A percentile compares a stretch with the other conserved stretches of the same genome.
These are phyloP conservation scores for Neoniphon sammara DNA, from an alignment of 2,797 vertebrate species.

Conservation along the genomic window DNA sequence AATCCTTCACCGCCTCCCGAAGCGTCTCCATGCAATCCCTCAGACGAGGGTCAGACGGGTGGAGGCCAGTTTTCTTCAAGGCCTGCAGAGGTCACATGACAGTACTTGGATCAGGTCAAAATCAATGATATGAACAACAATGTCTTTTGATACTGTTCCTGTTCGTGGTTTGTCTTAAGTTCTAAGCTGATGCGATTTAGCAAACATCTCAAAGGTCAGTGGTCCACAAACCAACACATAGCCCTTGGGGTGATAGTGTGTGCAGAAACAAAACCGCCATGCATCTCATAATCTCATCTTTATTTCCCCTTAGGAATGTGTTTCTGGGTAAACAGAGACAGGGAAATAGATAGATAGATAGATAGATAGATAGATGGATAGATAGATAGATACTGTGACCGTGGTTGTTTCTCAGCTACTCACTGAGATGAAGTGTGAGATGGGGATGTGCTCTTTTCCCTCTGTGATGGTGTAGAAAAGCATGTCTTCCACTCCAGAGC, in stretches of 20 bases:
- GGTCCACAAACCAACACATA: no score
- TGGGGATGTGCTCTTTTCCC: slow-evolving; percentile 86
- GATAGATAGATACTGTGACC: neutral
- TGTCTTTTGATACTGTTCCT: neutral
- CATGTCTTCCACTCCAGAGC: slow-evolving; percentile 85
- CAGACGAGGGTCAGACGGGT: slow-evolving; percentile 88
- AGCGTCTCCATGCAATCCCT: slow-evolving; percentile 86
- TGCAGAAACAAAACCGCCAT: no score
- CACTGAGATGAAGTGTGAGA: slow-evolving; percentile 87
- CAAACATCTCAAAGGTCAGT: no score
- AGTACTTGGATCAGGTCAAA: neutral
- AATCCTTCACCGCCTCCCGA: slow-evolving; percentile 75
- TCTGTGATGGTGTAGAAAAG: slow-evolving; percentile 91
- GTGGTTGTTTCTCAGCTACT: slow-evolving; percentile 53
- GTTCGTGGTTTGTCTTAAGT: neutral
- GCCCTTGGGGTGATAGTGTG: no score
- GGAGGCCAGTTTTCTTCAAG: slow-evolving; percentile 86
- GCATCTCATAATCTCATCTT: neutral
- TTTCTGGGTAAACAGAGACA: neutral
- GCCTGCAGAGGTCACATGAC: slow-evolving; percentile 71
- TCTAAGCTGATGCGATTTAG: no score
- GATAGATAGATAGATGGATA: neutral
- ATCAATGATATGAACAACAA: neutral
- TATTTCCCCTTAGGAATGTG: neutral
- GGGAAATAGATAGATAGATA: neutral